phyloP scores from a whole-genome alignment of 1,140 invertebrate genomes.

The Brachionus calyciflorus region DNA sequence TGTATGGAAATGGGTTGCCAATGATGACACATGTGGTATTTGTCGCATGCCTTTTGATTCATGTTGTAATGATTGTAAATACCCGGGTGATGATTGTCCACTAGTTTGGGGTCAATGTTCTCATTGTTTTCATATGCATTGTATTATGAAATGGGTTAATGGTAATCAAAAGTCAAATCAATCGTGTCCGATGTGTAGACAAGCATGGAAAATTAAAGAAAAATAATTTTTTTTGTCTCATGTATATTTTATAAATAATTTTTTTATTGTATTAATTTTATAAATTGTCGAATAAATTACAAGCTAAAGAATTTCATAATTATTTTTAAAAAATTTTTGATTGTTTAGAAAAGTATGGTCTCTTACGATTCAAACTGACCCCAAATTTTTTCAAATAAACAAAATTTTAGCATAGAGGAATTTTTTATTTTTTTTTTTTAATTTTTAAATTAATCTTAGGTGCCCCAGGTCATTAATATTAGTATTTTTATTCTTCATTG shows the following conservation, averaged over 20 bases:
- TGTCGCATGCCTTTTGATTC: conserved; percentile 97
- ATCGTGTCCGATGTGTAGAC: conserved; percentile 96
- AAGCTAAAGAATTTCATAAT: no score
- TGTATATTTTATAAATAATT: background rate
- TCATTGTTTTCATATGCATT: conserved; percentile 99
- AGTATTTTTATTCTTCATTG: no score
- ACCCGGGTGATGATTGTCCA: conserved; percentile 96
- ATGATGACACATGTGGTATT: conserved; percentile 98
- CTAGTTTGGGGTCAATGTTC: conserved; percentile 94
- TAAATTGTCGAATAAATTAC: background rate
- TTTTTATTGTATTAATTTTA: background rate
- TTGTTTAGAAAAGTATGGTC: no score
- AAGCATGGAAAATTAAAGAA: conserved; percentile 73
- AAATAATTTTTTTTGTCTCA: background rate
- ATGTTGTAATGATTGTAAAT: conserved; percentile 95
- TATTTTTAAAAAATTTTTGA: no score
- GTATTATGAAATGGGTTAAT: conserved; percentile 98
- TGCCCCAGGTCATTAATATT: no score
- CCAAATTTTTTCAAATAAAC: no score
- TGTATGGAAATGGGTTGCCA: conserved; percentile 89
- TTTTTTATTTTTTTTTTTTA: no score
- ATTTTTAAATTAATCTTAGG: no score
- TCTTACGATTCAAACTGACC: no score
- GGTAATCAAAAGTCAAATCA: conserved; percentile 84
- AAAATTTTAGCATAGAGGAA: no score